Evolutionary conservation across 92 coral and sea anemone species (phyloP).

Genomic region (Paramuricea clavata): DNA sequence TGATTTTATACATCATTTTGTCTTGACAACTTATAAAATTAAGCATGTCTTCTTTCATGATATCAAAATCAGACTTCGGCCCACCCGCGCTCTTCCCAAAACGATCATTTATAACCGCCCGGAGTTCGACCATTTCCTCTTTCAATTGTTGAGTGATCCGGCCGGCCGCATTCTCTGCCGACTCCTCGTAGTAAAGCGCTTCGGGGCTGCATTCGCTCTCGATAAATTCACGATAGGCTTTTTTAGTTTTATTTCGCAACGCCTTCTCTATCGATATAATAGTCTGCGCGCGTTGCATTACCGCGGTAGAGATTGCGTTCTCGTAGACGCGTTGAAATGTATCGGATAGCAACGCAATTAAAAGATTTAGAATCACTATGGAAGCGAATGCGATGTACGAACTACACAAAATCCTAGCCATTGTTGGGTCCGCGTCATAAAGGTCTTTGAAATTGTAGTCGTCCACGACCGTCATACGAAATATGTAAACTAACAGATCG

Average conservation of each 20-base stretch:
- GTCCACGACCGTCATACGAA: slow-evolving; percentile 96
- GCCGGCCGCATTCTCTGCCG: slow-evolving; percentile 81
- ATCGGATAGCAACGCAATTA: slow-evolving; percentile 98
- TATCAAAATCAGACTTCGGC: slow-evolving; percentile 40
- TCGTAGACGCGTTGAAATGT: slow-evolving; percentile 97
- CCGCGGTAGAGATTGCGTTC: slow-evolving; percentile 95
- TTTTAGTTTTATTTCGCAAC: slow-evolving; percentile 68
- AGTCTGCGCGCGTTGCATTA: slow-evolving; percentile 93
- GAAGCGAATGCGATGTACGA: slow-evolving; percentile 96
- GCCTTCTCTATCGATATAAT: slow-evolving; percentile 80
- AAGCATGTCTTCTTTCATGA: slow-evolving; percentile 35
- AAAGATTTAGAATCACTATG: slow-evolving; percentile 83
- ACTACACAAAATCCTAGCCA: slow-evolving; percentile 96
- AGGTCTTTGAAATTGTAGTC: slow-evolving; percentile 87
- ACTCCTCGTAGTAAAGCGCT: slow-evolving; percentile 83
- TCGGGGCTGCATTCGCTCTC: slow-evolving; percentile 89
- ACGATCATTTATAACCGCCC: background rate
- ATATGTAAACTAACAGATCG: slow-evolving; percentile 87
- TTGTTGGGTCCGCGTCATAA: slow-evolving; percentile 80
- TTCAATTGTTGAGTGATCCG: slow-evolving; percentile 95
- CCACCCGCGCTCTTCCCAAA: slow-evolving; percentile 35
- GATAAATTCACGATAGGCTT: slow-evolving; percentile 79
- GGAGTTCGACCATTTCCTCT: slow-evolving; percentile 68
- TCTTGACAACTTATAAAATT: slow-evolving; percentile 27
- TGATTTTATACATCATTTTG: background rate